phyloP scores from a whole-genome alignment of 2,888 invertebrate genomes.

The Hoplodrina ambigua region DNA sequence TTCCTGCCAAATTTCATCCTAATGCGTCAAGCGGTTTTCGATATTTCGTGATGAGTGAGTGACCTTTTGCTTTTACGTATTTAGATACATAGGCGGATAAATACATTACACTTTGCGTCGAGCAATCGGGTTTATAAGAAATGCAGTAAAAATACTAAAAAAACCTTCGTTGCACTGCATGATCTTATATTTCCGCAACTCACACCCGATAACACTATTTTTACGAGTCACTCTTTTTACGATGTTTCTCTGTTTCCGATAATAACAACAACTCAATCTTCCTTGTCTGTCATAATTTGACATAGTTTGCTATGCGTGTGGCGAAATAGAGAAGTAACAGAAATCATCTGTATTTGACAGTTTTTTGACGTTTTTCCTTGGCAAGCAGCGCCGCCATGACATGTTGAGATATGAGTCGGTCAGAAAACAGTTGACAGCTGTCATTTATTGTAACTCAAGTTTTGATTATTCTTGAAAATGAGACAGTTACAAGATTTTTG shows the following conservation, averaged over 20 bases:
- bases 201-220: constrained; percentile 13
- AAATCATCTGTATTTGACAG: constrained; percentile 10
- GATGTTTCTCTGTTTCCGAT: constrained; percentile 25
- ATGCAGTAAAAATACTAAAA: background rate
- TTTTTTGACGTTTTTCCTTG: constrained; percentile 5
- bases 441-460: constrained; percentile 7
- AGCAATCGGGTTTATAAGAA: too few relatives aligned
- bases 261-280: constrained; percentile 12
- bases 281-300: too few relatives aligned
- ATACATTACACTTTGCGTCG: too few relatives aligned
- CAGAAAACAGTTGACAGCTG: constrained; percentile 33
- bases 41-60: too few relatives aligned
- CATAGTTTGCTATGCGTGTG: background rate
- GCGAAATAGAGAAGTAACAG: constrained; percentile 14
- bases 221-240: constrained; percentile 23
- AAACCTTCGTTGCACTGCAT: background rate
- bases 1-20: too few relatives aligned
- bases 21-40: too few relatives aligned
- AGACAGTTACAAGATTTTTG: constrained; percentile 7
- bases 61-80: too few relatives aligned
- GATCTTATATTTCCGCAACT: constrained; percentile 6
- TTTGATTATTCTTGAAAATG: background rate
- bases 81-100: too few relatives aligned
- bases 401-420: background rate
- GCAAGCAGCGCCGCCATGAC: constrained; percentile 27